Evolutionary conservation across 2,113 vertebrate genomes (phyloP).

Genomic region (Myxocyprinus asiaticus): DNA sequence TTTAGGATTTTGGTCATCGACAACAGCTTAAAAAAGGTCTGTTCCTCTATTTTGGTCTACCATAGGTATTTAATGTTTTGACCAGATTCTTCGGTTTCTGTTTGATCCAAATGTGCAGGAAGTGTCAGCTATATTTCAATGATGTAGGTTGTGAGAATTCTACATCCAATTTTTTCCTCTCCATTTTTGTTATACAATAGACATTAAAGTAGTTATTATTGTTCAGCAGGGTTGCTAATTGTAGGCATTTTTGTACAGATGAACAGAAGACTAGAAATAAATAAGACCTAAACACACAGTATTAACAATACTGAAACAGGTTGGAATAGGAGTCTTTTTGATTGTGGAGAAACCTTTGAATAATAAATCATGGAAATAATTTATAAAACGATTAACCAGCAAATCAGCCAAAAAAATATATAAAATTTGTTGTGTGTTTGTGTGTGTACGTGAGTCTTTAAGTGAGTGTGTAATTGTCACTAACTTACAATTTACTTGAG

Average conservation of each 20-base stretch:
- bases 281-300: conserved; percentile 12
- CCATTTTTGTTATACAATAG: background rate
- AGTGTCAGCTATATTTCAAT: conserved; percentile 1
- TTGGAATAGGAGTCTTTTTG: background rate
- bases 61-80: background rate
- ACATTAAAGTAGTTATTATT: background rate
- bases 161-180: background rate
- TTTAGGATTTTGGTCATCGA: background rate
- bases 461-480: no score
- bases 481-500: no score
- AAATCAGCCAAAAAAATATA: no score
- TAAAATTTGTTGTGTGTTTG: no score
- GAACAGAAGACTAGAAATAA: conserved; percentile 18
- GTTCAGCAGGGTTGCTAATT: conserved; percentile 22
- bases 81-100: background rate
- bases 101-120: conserved; percentile 5
- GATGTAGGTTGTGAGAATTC: conserved; percentile 8
- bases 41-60: conserved; percentile 18
- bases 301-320: conserved; percentile 6
- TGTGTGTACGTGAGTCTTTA: no score
- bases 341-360: no score
- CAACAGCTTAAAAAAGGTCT: background rate
- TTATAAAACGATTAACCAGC: background rate
- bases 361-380: no score
- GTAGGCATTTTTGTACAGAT: conserved; percentile 29